Evolutionary conservation across 1,140 invertebrate genomes (phyloP), one percentile per base, ranked within the genome.

Genomic region (Drosophila watanabei): DNA sequence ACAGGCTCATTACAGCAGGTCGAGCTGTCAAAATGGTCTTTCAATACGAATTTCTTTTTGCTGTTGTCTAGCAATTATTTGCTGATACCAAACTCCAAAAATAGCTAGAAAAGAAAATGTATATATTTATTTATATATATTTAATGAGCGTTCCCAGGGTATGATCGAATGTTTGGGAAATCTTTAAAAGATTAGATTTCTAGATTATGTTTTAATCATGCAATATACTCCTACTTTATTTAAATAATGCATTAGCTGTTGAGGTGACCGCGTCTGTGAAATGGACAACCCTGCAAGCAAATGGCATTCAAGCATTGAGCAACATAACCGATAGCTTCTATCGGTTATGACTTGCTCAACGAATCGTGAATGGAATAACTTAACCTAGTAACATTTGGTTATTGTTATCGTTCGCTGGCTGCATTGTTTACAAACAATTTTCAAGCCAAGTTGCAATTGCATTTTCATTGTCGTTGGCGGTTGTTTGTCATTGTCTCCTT

Each of bases 381-480:
- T 66, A 65, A 60, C 61, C 65, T 78, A 80, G 59, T 75, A 70
- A 75, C 65, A 75, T 76, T 58, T 52, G 35, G 32, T 66, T 37
- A 56, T 37, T 48, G 32, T 16, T 63, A 46, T 79, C 51, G 46
- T 54, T 68, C 41, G 16, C 48, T 49, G 60, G 16, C 48, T 49
- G 60, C n/a, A 24, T 59, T 59, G 59, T 76, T 85, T 73, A 79
- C 52, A 64, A 73, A 66, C 56, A 62, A 32, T 73, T 37, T 66
- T 51, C 46, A 37, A 20, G 56, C 24, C 62, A 16, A 68, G 77
- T 41, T 79, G 52, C 52, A 58, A 73, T 54, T 60, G 69, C 18
- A 52, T 63, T 70, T 62, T 81, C 78, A 84, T 57, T 81, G 80
- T 66, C 80, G 78, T 72, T 80, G 49, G 76, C 77, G 72, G 51